phyloP scores from a whole-genome alignment of 2,888 invertebrate species.

The Acleris emargana region DNA sequence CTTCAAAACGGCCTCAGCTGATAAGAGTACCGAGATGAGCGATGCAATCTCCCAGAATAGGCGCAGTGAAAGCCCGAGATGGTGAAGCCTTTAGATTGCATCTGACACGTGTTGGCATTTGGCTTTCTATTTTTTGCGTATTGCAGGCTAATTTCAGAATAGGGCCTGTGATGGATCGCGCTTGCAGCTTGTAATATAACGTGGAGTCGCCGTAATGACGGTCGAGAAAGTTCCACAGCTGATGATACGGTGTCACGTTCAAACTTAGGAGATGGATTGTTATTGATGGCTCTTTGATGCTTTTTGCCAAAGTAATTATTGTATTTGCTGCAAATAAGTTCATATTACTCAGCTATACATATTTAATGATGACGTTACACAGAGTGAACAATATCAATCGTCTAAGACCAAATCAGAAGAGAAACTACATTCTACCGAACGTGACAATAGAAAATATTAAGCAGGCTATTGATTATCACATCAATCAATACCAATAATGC shows the following conservation, averaged over 20 bases:
- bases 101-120: constrained; percentile 50
- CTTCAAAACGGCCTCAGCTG: constrained; percentile 22
- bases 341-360: neutral
- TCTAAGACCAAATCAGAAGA: no score
- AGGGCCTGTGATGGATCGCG: constrained; percentile 35
- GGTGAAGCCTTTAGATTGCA: constrained; percentile 51
- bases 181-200: constrained; percentile 27
- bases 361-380: no score
- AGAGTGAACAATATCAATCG: no score
- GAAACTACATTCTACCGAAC: no score
- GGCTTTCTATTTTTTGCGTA: constrained; percentile 53
- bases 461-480: no score
- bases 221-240: constrained; percentile 45
- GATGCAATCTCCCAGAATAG: constrained; percentile 26
- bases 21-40: constrained; percentile 23
- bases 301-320: constrained; percentile 4
- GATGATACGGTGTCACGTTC: constrained; percentile 40
- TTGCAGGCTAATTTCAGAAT: constrained; percentile 29
- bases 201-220: constrained; percentile 15
- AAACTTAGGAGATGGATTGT: constrained; percentile 37
- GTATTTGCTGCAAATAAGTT: neutral
- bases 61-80: constrained; percentile 52
- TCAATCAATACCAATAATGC: no score
- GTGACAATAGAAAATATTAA: no score
- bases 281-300: constrained; percentile 15